These are phyloP conservation scores for Microplitis mediator DNA, from an alignment of 1,140 invertebrate species.

Conservation along the genomic window DNA sequence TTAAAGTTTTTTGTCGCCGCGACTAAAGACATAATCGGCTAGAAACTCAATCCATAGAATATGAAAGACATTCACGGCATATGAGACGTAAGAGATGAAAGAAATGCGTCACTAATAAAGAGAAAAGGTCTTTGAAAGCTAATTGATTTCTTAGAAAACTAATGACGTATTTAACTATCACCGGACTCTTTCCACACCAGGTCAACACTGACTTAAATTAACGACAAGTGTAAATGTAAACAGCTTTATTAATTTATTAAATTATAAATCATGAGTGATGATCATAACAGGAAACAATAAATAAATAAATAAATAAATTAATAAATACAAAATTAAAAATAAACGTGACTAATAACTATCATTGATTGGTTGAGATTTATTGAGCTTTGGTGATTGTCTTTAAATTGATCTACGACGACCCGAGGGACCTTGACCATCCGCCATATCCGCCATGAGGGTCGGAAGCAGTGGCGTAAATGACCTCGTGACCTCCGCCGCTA, in stretches of 20 bases:
- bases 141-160: conserved; percentile 7
- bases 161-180: too few relatives aligned
- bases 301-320: conserved; percentile 29
- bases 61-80: too few relatives aligned
- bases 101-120: background rate
- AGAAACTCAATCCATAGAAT: too few relatives aligned
- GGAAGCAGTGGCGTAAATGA: conserved; percentile 65
- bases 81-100: background rate
- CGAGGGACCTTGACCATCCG: conserved; percentile 65
- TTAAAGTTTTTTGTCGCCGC: too few relatives aligned
- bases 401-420: conserved; percentile 36
- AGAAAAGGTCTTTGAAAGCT: background rate
- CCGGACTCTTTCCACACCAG: too few relatives aligned
- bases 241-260: background rate
- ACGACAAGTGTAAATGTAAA: too few relatives aligned
- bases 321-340: background rate
- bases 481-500: conserved; percentile 63
- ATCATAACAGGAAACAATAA: conserved; percentile 28
- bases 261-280: background rate
- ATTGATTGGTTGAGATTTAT: background rate
- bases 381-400: conserved; percentile 15
- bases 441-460: conserved; percentile 58
- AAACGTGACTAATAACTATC: background rate
- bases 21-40: too few relatives aligned
- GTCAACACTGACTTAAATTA: too few relatives aligned